Evolutionary conservation across 2,888 invertebrate genomes (phyloP), one percentile per base, ranked within the genome.

Genomic region (Zhuqinia jingwanae): DNA sequence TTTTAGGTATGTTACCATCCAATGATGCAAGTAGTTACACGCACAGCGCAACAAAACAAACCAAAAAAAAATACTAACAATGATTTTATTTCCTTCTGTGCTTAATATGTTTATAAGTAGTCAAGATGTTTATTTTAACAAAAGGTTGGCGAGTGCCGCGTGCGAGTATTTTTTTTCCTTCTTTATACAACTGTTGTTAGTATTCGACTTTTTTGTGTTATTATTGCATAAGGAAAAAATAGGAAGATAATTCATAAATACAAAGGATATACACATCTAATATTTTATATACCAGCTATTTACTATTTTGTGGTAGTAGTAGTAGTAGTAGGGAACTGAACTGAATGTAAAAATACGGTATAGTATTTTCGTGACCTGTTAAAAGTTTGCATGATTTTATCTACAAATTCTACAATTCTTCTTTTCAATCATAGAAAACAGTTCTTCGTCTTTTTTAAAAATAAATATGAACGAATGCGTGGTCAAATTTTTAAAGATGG

Each of bases 81-180:
- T 36, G 36, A 36, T 8, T 36, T 36, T 36, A 36, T 36, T 36
- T 36, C 36, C 8, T 36, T 8, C 8, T 36, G n/a, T n/a, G n/a
- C 36, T 6, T 36, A 36, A 36, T 36, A 36, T 36, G 8, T 36
- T 36, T 36, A 36, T 36, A 20, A 70, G 50, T 42, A 45, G 20
- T 83, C 83, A 83, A 83, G 83, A 76, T 76, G 83, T 83, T 83
- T 63, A 25, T 63, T 3, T 75, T 20, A 75, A 83, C 76, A 76
- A 83, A 83, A 83, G 83, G 83, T 83, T 83, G 76, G 76, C 83
- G 83, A 83, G 83, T 76, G 83, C 83, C 83, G 83, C 83, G 76
- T 83, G 83, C 83, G 76, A 65, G 83, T 68, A 50, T 13, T 56
- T 30, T 65, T 76, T 82, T 73, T 53, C 22, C 11, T 80, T 53